Percentiles rank a stretch among this genome's conserved stretches.
Evolutionary conservation across 2,113 vertebrate genomes (phyloP).

Genomic region (Cheirogaleus medius): DNA sequence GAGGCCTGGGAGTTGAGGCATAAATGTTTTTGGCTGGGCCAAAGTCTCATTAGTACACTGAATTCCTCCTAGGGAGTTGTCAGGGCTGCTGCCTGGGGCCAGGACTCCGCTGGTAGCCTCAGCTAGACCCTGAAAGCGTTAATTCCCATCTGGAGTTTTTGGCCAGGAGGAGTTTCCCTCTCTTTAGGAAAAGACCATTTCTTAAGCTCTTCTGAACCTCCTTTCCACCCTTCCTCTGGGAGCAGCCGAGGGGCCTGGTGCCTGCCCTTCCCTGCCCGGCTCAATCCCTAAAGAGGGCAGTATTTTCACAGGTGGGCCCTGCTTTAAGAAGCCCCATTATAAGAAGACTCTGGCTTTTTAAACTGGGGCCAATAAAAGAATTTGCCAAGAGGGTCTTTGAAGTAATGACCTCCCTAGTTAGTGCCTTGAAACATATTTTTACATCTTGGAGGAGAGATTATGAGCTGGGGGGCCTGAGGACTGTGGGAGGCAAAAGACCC

Average conservation of each 20-base stretch:
- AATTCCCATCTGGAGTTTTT: constrained; percentile 46
- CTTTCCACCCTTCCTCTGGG: constrained; percentile 42
- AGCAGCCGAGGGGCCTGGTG: background rate
- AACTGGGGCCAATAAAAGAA: constrained; percentile 74
- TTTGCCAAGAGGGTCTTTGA: constrained; percentile 77
- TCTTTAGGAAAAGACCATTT: constrained; percentile 50
- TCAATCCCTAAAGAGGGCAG: constrained; percentile 59
- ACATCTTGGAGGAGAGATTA: constrained; percentile 67
- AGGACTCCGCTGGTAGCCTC: background rate
- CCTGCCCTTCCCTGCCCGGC: constrained; percentile 15
- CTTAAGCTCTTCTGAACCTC: constrained; percentile 44
- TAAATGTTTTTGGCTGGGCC: too few relatives aligned
- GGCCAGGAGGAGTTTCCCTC: constrained; percentile 24
- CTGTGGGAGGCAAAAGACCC: constrained; percentile 60
- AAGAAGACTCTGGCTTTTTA: constrained; percentile 69
- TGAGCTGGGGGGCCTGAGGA: constrained; percentile 43
- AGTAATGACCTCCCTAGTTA: constrained; percentile 71
- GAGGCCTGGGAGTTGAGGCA: background rate
- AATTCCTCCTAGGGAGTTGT: background rate
- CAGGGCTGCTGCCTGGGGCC: background rate
- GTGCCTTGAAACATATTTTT: constrained; percentile 69
- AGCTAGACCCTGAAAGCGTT: background rate
- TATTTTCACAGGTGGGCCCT: constrained; percentile 72
- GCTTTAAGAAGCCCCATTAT: constrained; percentile 61
- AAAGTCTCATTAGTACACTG: background rate